Evolutionary conservation across 2,113 vertebrate genomes (phyloP), one percentile per base, ranked within the genome.

Genomic region (Capreolus pygargus): DNA sequence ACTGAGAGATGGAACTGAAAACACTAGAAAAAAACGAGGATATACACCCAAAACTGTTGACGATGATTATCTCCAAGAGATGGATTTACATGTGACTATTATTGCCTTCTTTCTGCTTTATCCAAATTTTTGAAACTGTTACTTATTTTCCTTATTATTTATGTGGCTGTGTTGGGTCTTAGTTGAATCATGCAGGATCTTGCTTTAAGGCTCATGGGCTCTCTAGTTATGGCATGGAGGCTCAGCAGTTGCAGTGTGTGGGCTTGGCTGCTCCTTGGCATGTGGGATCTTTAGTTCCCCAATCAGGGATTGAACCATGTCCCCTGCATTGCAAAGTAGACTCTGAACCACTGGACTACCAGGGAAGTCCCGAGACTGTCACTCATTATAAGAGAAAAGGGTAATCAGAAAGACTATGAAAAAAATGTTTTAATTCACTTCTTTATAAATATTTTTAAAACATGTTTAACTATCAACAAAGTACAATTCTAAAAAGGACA

Each of bases 401-500:
- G 39, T 76, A 13, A 76, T 43, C 39, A 76, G 39, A 43, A 76
- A 43, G 70, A 76, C 70, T 43, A 76, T 6, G 39, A 9, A 76
- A 43, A 15, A 43, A 74, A 43, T 17, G 3, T 27, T 43, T 76
- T 39, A 25, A 25, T 74, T 74, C 36, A 76, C 23, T 76, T 58
- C 70, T 76, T 76, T 43, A 43, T 76, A 43, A 43, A 27, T 43
- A 76, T 76, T 43, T 76, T 43, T 4, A 27, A 76, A 76, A 76
- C 30, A 19, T 23, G 10, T 87, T 55, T 86, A 95, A 78, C 33
- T 95, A 87, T 64, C 81, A 55, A 54, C 76, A 64, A 87, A 81
- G 19, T 30, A 88, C 1, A 93, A 33, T 54, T 94, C 83, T 97
- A 30, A 95, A 50, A 1, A 13, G 28, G 95, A 98, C 43, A 93